Percentiles rank a stretch among this genome's conserved stretches.
Evolutionary conservation across 1,140 invertebrate species (phyloP).

Genomic region (Cydia fagiglandana): DNA sequence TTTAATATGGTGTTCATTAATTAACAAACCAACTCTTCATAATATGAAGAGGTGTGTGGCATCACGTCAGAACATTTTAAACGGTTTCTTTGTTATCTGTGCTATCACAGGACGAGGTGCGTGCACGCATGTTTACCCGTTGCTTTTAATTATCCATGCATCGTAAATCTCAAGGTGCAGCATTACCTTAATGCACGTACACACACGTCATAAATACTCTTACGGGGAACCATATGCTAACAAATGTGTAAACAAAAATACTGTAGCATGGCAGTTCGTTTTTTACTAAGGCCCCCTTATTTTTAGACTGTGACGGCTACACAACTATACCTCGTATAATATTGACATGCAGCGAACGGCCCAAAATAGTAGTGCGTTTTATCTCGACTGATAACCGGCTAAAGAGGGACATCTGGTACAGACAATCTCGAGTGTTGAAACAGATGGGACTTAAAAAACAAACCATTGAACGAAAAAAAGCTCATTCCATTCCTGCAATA

Average conservation of each 20-base stretch:
- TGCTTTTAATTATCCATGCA: conserved; percentile 47
- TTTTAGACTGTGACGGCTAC: conserved; percentile 25
- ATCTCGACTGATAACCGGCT: conserved; percentile 50
- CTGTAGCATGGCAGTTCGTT: conserved; percentile 19
- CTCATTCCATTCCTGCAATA: conserved; percentile 37
- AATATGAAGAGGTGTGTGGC: conserved; percentile 38
- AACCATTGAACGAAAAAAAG: conserved; percentile 36
- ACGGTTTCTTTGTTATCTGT: conserved; percentile 38
- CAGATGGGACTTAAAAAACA: conserved; percentile 33
- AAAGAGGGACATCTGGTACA: conserved; percentile 50
- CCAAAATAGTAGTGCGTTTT: conserved; percentile 48
- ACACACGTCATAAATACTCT: conserved; percentile 45
- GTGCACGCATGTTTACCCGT: conserved; percentile 45
- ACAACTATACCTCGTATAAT: conserved; percentile 36
- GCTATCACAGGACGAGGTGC: conserved; percentile 41
- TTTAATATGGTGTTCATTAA: too few relatives aligned
- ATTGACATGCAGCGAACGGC: conserved; percentile 44
- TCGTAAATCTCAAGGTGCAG: conserved; percentile 46
- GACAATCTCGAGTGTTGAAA: conserved; percentile 47
- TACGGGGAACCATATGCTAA: conserved; percentile 41
- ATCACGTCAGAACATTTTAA: conserved; percentile 38
- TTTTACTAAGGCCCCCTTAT: neutral
- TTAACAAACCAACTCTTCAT: too few relatives aligned
- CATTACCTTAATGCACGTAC: conserved; percentile 41
- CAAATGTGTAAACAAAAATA: conserved; percentile 29